Percentiles rank a stretch among this genome's conserved stretches.
Conservation (phyloP, 2,888 invertebrate genomes). For the Heliothis peltigera region DNA sequence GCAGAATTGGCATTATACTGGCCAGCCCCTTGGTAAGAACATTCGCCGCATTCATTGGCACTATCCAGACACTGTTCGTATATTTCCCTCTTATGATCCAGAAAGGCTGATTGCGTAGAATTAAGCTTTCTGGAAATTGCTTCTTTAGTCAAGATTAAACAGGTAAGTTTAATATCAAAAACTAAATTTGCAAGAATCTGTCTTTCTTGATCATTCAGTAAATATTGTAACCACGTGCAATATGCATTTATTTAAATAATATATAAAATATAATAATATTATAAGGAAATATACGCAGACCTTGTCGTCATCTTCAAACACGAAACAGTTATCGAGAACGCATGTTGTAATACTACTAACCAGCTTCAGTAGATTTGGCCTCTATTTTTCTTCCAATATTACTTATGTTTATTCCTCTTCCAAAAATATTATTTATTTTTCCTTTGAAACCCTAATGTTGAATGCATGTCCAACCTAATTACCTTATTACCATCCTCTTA, state of each 20-base stretch:
- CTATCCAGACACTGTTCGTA: slow-evolving; percentile 82
- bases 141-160: slow-evolving; percentile 2
- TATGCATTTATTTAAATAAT: not conserved
- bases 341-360: slow-evolving; percentile 62
- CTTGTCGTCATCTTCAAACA: slow-evolving; percentile 66
- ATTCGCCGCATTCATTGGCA: slow-evolving; percentile 88
- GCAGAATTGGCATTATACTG: slow-evolving; percentile 98
- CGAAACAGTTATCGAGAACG: slow-evolving; percentile 60
- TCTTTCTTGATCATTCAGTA: slow-evolving; percentile 25
- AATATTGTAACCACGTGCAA: not conserved
- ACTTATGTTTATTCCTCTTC: slow-evolving; percentile 10
- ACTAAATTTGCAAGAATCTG: slow-evolving; percentile 19
- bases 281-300: slow-evolving; percentile 58
- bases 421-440: slow-evolving; percentile 3
- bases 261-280: slow-evolving; percentile 5
- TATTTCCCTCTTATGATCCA: slow-evolving; percentile 74
- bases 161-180: slow-evolving; percentile 43
- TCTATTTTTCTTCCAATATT: slow-evolving; percentile 6
- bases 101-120: slow-evolving; percentile 34
- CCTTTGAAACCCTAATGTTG: slow-evolving; percentile 1
- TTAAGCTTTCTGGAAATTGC: slow-evolving; percentile 4
- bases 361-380: slow-evolving; percentile 52
- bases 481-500: slow-evolving; percentile 24
- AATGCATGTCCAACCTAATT: slow-evolving; percentile 29
- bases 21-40: slow-evolving; percentile 98